phyloP scores from a whole-genome alignment of 2,113 vertebrate species.

The Lethenteron reissneri region DNA sequence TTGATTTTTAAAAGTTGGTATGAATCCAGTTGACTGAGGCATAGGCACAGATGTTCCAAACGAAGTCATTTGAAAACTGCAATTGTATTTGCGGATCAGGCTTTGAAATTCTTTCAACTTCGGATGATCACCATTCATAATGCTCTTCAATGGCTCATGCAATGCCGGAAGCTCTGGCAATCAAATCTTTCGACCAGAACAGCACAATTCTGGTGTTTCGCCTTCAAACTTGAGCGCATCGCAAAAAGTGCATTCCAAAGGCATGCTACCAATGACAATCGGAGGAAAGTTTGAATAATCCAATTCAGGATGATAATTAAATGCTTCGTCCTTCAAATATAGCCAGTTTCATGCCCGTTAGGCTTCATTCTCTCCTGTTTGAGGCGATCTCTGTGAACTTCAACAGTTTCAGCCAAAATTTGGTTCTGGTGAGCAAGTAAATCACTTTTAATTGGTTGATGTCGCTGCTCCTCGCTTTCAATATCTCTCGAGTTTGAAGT shows the following conservation, averaged over 20 bases:
- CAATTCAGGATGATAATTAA: neutral
- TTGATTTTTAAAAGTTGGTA: neutral
- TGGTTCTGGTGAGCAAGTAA: too few species aligned
- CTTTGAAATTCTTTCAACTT: neutral
- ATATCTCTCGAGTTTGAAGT: too few species aligned
- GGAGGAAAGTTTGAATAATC: neutral
- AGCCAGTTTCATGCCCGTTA: too few species aligned
- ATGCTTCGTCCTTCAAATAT: neutral
- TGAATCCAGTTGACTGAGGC: neutral
- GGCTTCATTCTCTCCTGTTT: too few species aligned
- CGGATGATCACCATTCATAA: neutral
- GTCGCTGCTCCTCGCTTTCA: too few species aligned
- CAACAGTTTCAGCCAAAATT: too few species aligned
- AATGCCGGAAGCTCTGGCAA: neutral
- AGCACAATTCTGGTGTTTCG: neutral
- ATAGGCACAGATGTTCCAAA: neutral
- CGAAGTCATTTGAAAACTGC: neutral
- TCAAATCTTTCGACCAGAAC: neutral
- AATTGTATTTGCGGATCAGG: neutral
- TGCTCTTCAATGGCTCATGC: neutral
- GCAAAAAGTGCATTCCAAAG: too few species aligned
- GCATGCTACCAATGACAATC: neutral
- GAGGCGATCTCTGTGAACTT: too few species aligned
- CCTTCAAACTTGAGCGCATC: neutral
- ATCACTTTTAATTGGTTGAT: too few species aligned